phyloP scores from a whole-genome alignment of 2,113 vertebrate species.

The Ramphastos sulfuratus region DNA sequence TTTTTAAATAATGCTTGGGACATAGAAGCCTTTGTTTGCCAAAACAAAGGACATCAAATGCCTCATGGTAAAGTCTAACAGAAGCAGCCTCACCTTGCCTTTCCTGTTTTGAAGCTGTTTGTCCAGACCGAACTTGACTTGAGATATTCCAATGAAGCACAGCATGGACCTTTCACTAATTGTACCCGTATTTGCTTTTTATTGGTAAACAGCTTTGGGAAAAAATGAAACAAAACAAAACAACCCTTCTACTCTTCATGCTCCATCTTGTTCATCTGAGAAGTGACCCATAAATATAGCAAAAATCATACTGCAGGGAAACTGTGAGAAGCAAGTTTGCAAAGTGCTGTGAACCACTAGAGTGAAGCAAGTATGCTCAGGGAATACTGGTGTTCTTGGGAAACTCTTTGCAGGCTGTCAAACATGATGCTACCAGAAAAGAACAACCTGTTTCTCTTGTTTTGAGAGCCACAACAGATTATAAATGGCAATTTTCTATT shows the following conservation, averaged over 20 bases:
- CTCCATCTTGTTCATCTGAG: neutral
- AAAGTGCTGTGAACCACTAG: neutral
- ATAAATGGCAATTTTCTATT: neutral
- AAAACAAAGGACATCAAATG: neutral
- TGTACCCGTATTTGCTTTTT: neutral
- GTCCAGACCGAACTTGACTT: neutral
- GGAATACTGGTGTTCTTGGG: neutral
- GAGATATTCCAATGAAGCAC: neutral
- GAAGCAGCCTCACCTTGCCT: neutral
- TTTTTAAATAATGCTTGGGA: neutral
- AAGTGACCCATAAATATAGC: neutral
- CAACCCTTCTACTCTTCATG: neutral
- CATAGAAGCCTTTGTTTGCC: neutral
- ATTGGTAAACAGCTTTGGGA: neutral
- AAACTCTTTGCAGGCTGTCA: neutral
- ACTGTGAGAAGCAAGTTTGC: neutral
- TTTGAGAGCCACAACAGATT: neutral
- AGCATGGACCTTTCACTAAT: neutral
- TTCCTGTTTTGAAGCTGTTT: neutral
- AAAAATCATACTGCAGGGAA: neutral
- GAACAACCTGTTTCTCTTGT: neutral
- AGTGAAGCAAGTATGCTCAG: neutral
- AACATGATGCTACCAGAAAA: neutral
- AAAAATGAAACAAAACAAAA: neutral
- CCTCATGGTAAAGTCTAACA: neutral